Evolutionary conservation across 2,113 vertebrate genomes (phyloP), one percentile per base, ranked within the genome.

Genomic region (Neodon shergylaensis): DNA sequence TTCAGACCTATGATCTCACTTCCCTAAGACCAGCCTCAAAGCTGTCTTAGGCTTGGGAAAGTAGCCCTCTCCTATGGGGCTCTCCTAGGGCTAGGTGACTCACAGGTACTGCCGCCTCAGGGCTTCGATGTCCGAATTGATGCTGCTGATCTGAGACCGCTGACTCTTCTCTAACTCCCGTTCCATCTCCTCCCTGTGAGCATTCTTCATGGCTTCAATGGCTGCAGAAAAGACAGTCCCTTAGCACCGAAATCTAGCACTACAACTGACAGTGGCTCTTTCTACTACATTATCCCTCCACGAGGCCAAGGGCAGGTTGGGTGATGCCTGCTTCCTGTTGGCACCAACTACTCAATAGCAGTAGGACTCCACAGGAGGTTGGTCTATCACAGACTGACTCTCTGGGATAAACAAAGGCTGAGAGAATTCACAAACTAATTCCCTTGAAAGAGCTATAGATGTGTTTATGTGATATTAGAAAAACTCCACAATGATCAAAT

Each of bases 151-250:
- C 97, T 99, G 99, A 24, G 99, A 99, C 52, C 99, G 99, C 65
- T 99, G 99, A 79, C 98, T 99, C 98, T 99, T 99, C 97, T 99
- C 99, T 98, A 99, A 91, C 92, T 99, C 99, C 1, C 99, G 98
- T 76, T 99, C 98, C 98, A 99, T 97, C 92, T 99, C 99, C 97
- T 99, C 99, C 47, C 99, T 98, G 98, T 99, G 99, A 0, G 99
- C 99, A 0, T 99, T 99, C 98, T 99, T 99, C 99, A 99, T 99
- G 97, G 99, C 99, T 98, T 99, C 99, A 4, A 99, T 99, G 94
- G 99, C 99, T 99, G 94, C 0, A 49, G 19, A 89, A 87, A 83
- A 7, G 47, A 83, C 65, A 17, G 22, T 17, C 33, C 0, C 0
- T 98, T 0, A 97, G 90, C 36, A 33, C 81, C 33, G 8, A 58